phyloP scores from a whole-genome alignment of 2,888 invertebrate species.

The Drosophila paucipuncta region DNA sequence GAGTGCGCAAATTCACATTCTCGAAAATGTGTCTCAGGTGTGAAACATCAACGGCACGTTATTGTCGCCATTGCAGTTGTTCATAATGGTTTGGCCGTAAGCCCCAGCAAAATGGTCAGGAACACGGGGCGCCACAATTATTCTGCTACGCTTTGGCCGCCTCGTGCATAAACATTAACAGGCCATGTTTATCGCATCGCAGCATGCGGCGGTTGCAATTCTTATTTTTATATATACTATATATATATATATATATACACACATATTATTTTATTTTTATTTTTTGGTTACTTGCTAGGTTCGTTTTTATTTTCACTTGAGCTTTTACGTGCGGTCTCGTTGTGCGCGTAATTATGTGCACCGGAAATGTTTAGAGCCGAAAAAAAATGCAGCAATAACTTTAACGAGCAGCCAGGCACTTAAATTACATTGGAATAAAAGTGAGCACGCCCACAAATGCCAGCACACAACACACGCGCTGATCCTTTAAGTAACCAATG shows the following conservation, averaged over 20 bases:
- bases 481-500: conserved; percentile 74
- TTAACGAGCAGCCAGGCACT: conserved; percentile 55
- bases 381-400: conserved; percentile 65
- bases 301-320: conserved; percentile 43
- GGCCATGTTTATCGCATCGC: conserved; percentile 64
- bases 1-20: conserved; percentile 15
- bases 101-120: conserved; percentile 49
- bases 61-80: conserved; percentile 78
- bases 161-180: conserved; percentile 66
- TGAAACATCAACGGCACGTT: conserved; percentile 75
- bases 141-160: conserved; percentile 34
- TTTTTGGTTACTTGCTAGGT: conserved; percentile 38
- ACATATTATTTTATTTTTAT: conserved; percentile 14
- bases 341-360: conserved; percentile 56
- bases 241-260: neutral
- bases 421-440: conserved; percentile 39
- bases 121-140: conserved; percentile 58
- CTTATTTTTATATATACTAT: conserved; percentile 19
- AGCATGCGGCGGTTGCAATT: conserved; percentile 42
- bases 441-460: conserved; percentile 17
- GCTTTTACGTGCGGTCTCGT: conserved; percentile 33
- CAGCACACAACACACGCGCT: conserved; percentile 26
- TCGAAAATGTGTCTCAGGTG: conserved; percentile 71
- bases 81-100: conserved; percentile 73
- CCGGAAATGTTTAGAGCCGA: conserved; percentile 56